Percentiles rank a stretch among this genome's conserved stretches.
Evolutionary conservation across 2,113 vertebrate species (phyloP).

Genomic region (Sceloporus tristichus): DNA sequence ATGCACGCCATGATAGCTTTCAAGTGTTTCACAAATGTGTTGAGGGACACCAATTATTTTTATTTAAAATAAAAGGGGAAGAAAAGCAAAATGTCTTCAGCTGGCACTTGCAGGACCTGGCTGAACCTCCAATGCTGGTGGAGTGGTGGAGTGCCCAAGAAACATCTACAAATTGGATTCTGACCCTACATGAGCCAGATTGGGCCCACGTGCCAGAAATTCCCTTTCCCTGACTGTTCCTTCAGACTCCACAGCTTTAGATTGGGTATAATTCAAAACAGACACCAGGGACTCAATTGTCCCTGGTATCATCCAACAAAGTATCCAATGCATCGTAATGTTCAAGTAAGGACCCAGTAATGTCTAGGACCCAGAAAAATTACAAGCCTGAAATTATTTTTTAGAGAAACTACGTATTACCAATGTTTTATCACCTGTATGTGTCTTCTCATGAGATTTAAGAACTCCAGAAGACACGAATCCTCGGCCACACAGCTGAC

Average conservation of each 20-base stretch:
- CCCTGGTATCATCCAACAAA: background rate
- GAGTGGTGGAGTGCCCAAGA: too few relatives aligned
- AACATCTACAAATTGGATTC: background rate
- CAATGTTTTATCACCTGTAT: slow-evolving; percentile 86
- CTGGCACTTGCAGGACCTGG: too few relatives aligned
- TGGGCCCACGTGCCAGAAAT: background rate
- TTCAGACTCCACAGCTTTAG: background rate
- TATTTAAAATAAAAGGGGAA: background rate
- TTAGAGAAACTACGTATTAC: background rate
- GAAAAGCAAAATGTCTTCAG: background rate
- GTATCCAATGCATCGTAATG: background rate
- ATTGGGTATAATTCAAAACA: background rate
- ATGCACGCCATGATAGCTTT: background rate
- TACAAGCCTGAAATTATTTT: background rate
- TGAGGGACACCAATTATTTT: background rate
- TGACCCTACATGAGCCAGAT: background rate
- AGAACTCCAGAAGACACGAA: slow-evolving; percentile 97
- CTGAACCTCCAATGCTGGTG: too few relatives aligned
- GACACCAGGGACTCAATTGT: background rate
- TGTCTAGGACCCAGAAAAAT: background rate
- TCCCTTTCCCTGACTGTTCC: background rate
- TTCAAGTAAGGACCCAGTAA: background rate
- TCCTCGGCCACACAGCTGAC: slow-evolving; percentile 90
- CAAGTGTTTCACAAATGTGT: background rate
- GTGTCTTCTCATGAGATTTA: slow-evolving; percentile 96